Percentiles rank a stretch among this genome's conserved stretches.
Evolutionary conservation across 2,888 invertebrate species (phyloP).

Genomic region (Dicranocentrus wangi): DNA sequence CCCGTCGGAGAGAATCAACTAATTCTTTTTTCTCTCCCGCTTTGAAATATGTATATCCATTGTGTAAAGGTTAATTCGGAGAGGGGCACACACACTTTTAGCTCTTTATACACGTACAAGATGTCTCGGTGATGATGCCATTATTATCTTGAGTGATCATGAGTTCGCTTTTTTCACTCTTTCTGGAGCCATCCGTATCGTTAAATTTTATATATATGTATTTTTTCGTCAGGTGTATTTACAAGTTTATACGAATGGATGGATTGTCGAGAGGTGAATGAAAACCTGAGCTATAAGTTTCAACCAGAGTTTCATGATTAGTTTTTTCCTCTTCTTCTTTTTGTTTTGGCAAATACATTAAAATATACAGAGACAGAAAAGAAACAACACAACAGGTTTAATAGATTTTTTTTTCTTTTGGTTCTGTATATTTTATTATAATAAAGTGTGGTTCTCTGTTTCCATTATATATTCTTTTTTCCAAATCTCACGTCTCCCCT

Average conservation of each 20-base stretch:
- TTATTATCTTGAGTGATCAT: slow-evolving; percentile 42
- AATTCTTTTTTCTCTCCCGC: not conserved
- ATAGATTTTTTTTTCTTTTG: slow-evolving; percentile 34
- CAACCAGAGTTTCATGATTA: slow-evolving; percentile 5
- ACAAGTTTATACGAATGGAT: not conserved
- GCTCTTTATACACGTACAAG: not conserved
- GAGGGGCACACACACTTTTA: not conserved
- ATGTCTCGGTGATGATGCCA: slow-evolving; percentile 30
- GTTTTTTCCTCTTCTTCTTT: slow-evolving; percentile 2
- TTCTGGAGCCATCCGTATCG: slow-evolving; percentile 27
- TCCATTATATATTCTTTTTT: slow-evolving; percentile 12
- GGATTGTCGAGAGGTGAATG: not conserved
- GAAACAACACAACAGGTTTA: slow-evolving; percentile 40
- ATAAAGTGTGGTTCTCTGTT: slow-evolving; percentile 23
- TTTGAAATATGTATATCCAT: not conserved
- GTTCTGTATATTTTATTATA: slow-evolving; percentile 30
- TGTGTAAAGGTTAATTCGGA: slow-evolving; percentile 11
- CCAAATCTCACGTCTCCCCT: slow-evolving; percentile 33
- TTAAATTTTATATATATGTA: not conserved
- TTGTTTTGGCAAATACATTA: slow-evolving; percentile 28
- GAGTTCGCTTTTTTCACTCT: slow-evolving; percentile 24
- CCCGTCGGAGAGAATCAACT: slow-evolving; percentile 1
- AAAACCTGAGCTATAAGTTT: slow-evolving; percentile 32
- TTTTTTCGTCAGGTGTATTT: not conserved
- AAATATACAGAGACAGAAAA: slow-evolving; percentile 15